Evolutionary conservation across 2,113 vertebrate genomes (phyloP).

Genomic region (Chlamydotis undulata): DNA sequence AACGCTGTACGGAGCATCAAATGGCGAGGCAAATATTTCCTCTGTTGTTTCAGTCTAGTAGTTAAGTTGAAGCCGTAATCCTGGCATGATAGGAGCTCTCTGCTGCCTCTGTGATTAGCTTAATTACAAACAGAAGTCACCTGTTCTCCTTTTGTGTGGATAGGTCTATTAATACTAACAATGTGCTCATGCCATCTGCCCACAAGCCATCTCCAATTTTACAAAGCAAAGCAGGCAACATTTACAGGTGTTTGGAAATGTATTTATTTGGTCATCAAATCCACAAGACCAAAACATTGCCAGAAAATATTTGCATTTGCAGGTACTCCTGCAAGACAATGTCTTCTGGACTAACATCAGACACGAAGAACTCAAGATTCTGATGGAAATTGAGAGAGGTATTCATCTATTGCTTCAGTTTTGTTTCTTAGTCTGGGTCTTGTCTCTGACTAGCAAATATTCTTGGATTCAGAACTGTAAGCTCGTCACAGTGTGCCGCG

Average conservation of each 20-base stretch:
- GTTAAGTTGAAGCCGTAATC: background rate
- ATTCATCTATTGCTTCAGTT: background rate
- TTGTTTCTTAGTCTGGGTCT: background rate
- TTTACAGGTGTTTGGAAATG: background rate
- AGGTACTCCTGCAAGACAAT: background rate
- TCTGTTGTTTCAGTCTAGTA: background rate
- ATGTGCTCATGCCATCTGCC: background rate
- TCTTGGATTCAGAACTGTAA: background rate
- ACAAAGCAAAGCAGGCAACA: background rate
- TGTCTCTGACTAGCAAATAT: background rate
- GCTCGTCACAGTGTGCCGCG: background rate
- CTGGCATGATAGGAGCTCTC: background rate
- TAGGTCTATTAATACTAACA: background rate
- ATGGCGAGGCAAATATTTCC: background rate
- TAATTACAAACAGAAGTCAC: slow-evolving; percentile 13
- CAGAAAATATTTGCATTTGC: background rate
- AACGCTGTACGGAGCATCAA: background rate
- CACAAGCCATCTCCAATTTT: background rate
- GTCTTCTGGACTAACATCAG: background rate
- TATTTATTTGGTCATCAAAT: background rate
- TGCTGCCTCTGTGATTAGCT: background rate
- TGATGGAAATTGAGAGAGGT: background rate
- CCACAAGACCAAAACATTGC: background rate
- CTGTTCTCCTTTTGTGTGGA: background rate
- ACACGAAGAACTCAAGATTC: background rate